Evolutionary conservation across 2,888 invertebrate genomes (phyloP).

Genomic region (Petrolisthes manimaculis): DNA sequence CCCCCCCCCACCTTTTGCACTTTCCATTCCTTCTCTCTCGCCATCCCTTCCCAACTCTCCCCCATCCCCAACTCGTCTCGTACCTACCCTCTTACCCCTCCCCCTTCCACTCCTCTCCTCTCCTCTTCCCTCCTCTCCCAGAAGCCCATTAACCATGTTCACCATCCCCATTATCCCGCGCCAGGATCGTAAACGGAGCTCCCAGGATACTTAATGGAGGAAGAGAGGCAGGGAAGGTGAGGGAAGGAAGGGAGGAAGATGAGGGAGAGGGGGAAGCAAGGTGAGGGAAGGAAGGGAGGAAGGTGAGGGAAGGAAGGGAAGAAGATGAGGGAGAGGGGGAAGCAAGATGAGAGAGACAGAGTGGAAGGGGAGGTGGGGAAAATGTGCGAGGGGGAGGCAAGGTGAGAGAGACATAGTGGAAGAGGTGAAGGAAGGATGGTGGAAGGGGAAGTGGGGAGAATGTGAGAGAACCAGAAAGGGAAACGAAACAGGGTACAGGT

Average conservation of each 20-base stretch:
- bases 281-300: neutral
- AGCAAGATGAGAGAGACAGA: neutral
- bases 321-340: neutral
- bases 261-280: neutral
- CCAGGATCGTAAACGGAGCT: constrained; percentile 31
- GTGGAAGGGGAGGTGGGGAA: neutral
- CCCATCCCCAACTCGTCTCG: neutral
- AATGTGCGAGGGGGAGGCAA: neutral
- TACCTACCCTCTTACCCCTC: neutral
- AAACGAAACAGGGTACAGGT: neutral
- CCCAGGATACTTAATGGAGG: constrained; percentile 29
- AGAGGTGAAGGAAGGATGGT: constrained; percentile 4
- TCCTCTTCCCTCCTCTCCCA: neutral
- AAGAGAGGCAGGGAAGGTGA: constrained; percentile 9
- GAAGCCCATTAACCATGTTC: constrained; percentile 32
- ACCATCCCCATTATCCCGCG: constrained; percentile 37
- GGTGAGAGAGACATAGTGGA: neutral
- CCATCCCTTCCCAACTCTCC: neutral
- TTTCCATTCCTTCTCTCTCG: neutral
- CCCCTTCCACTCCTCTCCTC: neutral
- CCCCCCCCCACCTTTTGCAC: neutral
- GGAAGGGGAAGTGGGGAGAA: neutral
- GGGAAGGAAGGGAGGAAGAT: neutral
- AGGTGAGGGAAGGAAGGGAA: neutral
- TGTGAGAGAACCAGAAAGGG: neutral